Conservation (phyloP, 2,797 vertebrate genomes). For the Phataginus tetradactyla region DNA sequence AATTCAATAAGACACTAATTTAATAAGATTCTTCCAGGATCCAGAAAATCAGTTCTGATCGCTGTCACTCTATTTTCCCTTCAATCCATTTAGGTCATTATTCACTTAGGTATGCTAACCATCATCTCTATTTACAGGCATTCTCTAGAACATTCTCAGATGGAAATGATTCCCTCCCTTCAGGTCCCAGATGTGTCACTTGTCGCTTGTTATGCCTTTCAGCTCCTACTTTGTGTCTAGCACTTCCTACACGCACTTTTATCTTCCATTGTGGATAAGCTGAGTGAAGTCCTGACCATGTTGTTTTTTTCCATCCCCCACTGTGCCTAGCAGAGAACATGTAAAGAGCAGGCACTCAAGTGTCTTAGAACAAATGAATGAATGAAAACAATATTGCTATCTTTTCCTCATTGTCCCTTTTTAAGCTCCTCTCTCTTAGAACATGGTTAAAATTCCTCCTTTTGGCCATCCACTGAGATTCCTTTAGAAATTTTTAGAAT, state of each 20-base stretch:
- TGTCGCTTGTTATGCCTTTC: not conserved
- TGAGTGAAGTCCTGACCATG: not conserved
- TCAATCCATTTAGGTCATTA: slow-evolving; percentile 40
- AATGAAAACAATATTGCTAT: not conserved
- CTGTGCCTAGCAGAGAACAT: not conserved
- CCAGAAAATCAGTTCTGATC: slow-evolving; percentile 55
- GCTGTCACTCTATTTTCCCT: slow-evolving; percentile 46
- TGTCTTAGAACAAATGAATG: not conserved
- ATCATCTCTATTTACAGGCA: slow-evolving; percentile 35
- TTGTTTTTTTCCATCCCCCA: not conserved
- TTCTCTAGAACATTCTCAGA: slow-evolving; percentile 4
- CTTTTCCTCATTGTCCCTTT: not conserved
- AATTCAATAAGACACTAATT: slow-evolving; percentile 32
- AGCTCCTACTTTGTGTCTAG: not conserved
- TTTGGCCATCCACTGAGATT: not conserved
- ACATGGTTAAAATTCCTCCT: not conserved
- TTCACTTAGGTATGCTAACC: slow-evolving; percentile 48
- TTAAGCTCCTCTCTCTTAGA: not conserved
- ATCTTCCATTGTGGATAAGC: not conserved
- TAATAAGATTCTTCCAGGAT: slow-evolving; percentile 59
- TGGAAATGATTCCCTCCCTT: not conserved
- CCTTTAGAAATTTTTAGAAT: not conserved
- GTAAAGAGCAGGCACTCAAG: not conserved
- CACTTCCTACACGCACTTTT: not conserved
- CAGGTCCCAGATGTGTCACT: not conserved